Evolutionary conservation across 2,888 invertebrate species (phyloP).

Genomic region (Acrobasis suavella): DNA sequence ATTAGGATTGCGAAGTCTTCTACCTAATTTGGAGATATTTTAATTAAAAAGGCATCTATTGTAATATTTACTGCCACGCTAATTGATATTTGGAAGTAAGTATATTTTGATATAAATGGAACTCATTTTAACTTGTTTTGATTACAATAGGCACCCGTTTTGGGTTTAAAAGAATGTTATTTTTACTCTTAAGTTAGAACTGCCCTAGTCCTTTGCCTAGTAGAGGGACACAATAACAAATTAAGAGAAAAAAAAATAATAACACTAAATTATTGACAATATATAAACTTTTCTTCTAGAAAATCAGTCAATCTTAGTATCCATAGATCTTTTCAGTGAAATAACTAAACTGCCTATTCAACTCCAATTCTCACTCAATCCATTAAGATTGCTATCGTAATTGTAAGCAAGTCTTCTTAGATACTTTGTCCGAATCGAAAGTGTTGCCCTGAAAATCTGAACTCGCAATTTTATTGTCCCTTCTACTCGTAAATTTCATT

Average conservation of each 20-base stretch:
- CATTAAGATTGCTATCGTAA: background rate
- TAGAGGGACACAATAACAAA: no score
- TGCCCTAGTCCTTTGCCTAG: no score
- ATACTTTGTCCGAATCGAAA: background rate
- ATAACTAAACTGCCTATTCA: background rate
- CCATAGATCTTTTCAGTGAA: background rate
- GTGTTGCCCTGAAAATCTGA: background rate
- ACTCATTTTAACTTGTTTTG: no score
- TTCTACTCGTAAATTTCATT: constrained; percentile 15
- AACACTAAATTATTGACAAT: no score
- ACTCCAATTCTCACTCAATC: background rate
- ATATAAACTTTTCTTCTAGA: no score
- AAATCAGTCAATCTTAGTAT: background rate
- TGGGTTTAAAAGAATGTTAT: no score
- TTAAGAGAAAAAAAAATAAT: no score
- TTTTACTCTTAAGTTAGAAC: no score
- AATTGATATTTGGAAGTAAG: background rate
- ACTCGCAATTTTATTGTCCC: constrained; percentile 14
- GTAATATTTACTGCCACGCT: background rate
- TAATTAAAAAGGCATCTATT: background rate
- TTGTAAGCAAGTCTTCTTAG: background rate
- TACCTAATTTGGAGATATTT: background rate
- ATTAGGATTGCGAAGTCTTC: background rate
- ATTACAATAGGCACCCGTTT: no score
- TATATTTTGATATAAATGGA: no score